These are phyloP conservation scores for Scaptomyza montana DNA, from an alignment of 1,140 invertebrate genomes.

Conservation along the genomic window DNA sequence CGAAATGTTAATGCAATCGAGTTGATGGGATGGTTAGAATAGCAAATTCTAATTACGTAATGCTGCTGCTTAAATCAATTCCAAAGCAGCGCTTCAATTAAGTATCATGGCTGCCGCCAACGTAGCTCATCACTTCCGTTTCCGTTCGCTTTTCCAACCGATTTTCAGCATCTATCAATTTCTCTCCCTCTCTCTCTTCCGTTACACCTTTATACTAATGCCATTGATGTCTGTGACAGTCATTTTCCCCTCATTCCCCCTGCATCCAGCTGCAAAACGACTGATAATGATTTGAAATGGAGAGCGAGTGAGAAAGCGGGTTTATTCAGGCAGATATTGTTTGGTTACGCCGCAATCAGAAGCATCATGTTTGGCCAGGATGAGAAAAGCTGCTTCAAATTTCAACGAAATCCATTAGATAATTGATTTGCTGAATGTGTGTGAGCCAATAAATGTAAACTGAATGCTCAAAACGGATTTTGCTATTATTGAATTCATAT, in stretches of 20 bases:
- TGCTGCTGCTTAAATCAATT: conserved; percentile 46
- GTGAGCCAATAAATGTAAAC: conserved; percentile 23
- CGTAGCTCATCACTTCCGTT: conserved; percentile 58
- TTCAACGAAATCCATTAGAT: conserved; percentile 20
- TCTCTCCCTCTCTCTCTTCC: neutral
- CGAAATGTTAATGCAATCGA: conserved; percentile 62
- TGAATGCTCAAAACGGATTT: conserved; percentile 25
- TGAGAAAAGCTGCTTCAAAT: conserved; percentile 84
- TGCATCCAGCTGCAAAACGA: neutral
- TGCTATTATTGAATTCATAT: neutral
- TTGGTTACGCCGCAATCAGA: conserved; percentile 67
- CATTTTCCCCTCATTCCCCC: neutral
- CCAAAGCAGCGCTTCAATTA: conserved; percentile 54
- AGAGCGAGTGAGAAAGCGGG: neutral
- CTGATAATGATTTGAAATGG: conserved; percentile 7
- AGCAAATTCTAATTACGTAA: conserved; percentile 57
- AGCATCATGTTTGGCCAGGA: conserved; percentile 78
- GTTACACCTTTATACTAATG: neutral
- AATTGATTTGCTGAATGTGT: conserved; percentile 37
- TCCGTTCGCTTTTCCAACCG: conserved; percentile 41
- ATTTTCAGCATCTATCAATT: conserved; percentile 15
- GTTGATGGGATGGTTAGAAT: conserved; percentile 36
- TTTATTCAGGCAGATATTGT: conserved; percentile 4
- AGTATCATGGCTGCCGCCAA: conserved; percentile 34
- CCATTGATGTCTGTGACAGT: neutral